phyloP scores from a whole-genome alignment of 1,140 invertebrate species.

The Trinorchestia longiramus region DNA sequence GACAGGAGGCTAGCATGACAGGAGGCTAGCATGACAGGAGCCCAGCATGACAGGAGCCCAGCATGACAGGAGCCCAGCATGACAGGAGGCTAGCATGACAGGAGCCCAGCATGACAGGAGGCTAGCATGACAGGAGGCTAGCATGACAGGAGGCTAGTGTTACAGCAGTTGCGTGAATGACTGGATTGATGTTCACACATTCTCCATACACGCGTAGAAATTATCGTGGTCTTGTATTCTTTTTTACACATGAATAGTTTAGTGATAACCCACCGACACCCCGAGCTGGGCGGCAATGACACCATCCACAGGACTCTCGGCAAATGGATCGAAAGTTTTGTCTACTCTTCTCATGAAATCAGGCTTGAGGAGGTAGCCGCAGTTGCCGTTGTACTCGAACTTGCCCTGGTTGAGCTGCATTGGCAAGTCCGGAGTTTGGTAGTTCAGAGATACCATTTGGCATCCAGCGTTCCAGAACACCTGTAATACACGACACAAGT shows the following conservation, averaged over 20 bases:
- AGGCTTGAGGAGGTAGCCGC: constrained; percentile 96
- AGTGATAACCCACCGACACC: constrained; percentile 81
- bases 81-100: too few relatives aligned
- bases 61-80: too few relatives aligned
- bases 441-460: constrained; percentile 99
- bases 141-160: too few relatives aligned
- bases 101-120: too few relatives aligned
- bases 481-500: constrained; percentile 42
- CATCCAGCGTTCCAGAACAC: constrained; percentile 85
- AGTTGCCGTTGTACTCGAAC: constrained; percentile 98
- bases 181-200: too few relatives aligned
- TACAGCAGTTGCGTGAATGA: too few relatives aligned
- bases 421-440: constrained; percentile 98
- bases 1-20: too few relatives aligned
- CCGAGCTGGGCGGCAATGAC: constrained; percentile 98
- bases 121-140: too few relatives aligned
- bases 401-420: constrained; percentile 99
- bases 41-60: too few relatives aligned
- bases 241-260: neutral
- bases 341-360: constrained; percentile 99
- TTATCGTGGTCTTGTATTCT: too few relatives aligned
- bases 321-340: constrained; percentile 97
- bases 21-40: too few relatives aligned
- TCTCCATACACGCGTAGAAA: too few relatives aligned
- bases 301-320: constrained; percentile 98